Conservation (phyloP, 2,113 vertebrate species). For the Vulpes lagopus region DNA sequence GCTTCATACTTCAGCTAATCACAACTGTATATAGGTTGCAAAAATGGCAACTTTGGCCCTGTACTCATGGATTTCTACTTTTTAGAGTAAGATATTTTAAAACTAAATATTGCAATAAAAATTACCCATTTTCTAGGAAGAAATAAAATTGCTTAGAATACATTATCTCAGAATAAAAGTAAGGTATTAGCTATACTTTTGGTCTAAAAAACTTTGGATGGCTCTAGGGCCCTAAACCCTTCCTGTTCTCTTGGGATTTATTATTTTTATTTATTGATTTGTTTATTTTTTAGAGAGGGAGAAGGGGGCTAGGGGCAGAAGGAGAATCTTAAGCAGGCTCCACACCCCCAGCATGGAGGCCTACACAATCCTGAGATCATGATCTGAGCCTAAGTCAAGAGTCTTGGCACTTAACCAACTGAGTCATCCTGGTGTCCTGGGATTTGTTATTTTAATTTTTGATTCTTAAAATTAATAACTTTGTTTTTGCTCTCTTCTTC, state of each 20-base stretch:
- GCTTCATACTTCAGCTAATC: background rate
- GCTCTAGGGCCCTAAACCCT: background rate
- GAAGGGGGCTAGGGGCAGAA: too few species aligned
- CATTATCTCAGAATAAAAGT: background rate
- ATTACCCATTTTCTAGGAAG: background rate
- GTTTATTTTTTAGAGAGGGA: too few species aligned
- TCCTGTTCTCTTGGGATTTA: constrained; percentile 3
- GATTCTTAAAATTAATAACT: constrained; percentile 4
- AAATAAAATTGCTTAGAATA: constrained; percentile 6
- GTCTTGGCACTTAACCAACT: too few species aligned
- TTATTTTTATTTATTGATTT: background rate
- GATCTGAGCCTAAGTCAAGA: too few species aligned
- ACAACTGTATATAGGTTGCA: background rate
- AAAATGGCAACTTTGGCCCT: background rate
- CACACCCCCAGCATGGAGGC: too few species aligned
- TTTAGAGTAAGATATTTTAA: constrained; percentile 42
- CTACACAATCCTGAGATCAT: too few species aligned
- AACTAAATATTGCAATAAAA: constrained; percentile 22
- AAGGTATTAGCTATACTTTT: background rate
- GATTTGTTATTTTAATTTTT: constrained; percentile 51
- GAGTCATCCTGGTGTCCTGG: too few species aligned
- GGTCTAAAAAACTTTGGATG: background rate
- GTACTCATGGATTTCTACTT: background rate
- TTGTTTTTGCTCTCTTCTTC: constrained; percentile 51
- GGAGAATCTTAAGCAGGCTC: too few species aligned